Evolutionary conservation across 2,113 vertebrate genomes (phyloP).

Genomic region (Diadophis punctatus): DNA sequence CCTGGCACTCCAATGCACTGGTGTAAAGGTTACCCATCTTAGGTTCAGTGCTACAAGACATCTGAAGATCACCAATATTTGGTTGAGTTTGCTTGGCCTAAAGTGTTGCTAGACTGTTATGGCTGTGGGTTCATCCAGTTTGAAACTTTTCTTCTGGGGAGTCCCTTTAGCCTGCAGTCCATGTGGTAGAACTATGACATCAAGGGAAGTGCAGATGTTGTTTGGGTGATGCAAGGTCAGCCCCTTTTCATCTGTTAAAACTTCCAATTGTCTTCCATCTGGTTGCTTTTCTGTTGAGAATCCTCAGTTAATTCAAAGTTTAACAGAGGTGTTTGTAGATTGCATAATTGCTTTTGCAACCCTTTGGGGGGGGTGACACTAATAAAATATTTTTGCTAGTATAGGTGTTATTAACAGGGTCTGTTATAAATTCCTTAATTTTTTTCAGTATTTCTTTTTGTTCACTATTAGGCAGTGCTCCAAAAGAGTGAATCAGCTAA

Average conservation of each 20-base stretch:
- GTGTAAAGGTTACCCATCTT: not conserved
- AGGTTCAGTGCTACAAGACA: not conserved
- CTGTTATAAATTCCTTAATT: not conserved
- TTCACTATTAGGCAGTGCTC: no score
- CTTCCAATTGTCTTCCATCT: not conserved
- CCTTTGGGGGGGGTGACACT: not conserved
- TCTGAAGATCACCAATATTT: not conserved
- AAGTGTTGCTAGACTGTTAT: not conserved
- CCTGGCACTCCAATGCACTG: not conserved
- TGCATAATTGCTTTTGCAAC: not conserved
- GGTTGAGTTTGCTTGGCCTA: not conserved
- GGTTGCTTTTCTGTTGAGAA: not conserved
- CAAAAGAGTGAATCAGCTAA: no score
- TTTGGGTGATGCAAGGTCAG: not conserved
- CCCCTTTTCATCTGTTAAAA: not conserved
- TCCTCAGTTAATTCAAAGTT: not conserved
- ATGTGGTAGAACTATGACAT: not conserved
- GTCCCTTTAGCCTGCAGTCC: not conserved
- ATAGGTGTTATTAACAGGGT: not conserved
- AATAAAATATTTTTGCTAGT: not conserved
- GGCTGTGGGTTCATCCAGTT: no score
- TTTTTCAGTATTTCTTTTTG: no score
- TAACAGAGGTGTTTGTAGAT: not conserved
- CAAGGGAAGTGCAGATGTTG: not conserved
- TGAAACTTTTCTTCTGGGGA: not conserved